Conservation (phyloP, 2,888 invertebrate genomes). For the Ophioninae sp. region DNA sequence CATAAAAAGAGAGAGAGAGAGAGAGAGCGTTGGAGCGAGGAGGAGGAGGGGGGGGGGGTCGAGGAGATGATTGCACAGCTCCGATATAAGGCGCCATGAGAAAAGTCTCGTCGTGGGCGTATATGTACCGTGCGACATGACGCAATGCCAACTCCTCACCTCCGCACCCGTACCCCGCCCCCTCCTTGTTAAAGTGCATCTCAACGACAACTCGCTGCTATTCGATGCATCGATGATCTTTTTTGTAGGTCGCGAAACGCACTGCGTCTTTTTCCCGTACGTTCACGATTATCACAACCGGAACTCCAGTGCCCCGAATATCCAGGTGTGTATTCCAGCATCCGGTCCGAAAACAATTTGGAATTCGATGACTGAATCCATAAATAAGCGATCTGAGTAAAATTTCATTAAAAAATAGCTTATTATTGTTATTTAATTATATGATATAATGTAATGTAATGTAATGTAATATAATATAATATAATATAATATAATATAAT, state of each 20-base stretch:
- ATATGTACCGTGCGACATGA: constrained; percentile 65
- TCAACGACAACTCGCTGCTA: constrained; percentile 65
- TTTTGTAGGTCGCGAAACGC: constrained; percentile 68
- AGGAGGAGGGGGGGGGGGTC: not conserved
- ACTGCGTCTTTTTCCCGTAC: constrained; percentile 43
- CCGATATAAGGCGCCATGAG: constrained; percentile 70
- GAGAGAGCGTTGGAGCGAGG: not conserved
- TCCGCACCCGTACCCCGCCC: not conserved
- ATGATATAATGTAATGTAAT: too few species aligned
- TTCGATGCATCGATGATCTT: constrained; percentile 67
- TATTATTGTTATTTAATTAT: too few species aligned
- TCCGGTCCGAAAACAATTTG: constrained; percentile 3
- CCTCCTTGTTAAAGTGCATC: constrained; percentile 5
- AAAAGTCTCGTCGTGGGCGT: constrained; percentile 74
- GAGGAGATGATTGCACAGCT: constrained; percentile 4
- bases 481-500: too few species aligned
- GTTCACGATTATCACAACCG: not conserved
- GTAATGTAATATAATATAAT: too few species aligned
- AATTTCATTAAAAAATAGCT: too few species aligned
- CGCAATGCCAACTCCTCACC: constrained; percentile 51
- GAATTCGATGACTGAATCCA: not conserved
- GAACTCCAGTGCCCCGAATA: not conserved
- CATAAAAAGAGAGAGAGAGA: not conserved
- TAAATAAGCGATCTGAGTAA: not conserved
- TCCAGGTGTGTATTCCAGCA: constrained; percentile 36